phyloP scores from a whole-genome alignment of 2,888 invertebrate genomes.

The Euspilapteryx auroguttella region DNA sequence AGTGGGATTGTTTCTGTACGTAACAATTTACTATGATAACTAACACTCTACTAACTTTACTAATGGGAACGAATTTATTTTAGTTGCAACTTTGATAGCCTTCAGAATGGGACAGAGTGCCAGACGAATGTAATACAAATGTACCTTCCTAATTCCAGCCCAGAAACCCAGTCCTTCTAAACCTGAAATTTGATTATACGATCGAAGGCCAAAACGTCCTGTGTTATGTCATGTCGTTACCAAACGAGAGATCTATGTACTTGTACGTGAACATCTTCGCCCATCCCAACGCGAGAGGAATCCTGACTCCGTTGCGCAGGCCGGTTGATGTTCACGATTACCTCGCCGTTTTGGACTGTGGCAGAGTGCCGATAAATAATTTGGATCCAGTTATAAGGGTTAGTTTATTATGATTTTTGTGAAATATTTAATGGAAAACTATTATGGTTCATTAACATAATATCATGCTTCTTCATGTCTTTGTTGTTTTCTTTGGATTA shows the following conservation, averaged over 20 bases:
- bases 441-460: too few relatives aligned
- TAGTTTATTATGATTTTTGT: too few relatives aligned
- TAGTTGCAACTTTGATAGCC: too few relatives aligned
- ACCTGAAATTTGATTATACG: conserved; percentile 26
- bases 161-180: conserved; percentile 22
- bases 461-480: too few relatives aligned
- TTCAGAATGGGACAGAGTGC: too few relatives aligned
- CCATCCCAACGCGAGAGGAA: conserved; percentile 21
- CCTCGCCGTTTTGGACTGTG: conserved; percentile 36
- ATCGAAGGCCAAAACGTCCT: conserved; percentile 26
- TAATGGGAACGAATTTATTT: too few relatives aligned
- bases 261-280: conserved; percentile 28
- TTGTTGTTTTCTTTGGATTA: too few relatives aligned
- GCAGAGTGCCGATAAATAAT: conserved; percentile 47
- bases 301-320: conserved; percentile 31
- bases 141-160: too few relatives aligned
- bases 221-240: conserved; percentile 35
- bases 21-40: background rate
- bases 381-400: conserved; percentile 49
- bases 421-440: too few relatives aligned
- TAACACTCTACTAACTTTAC: background rate
- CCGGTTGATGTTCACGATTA: conserved; percentile 16
- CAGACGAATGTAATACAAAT: too few relatives aligned
- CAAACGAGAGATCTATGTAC: conserved; percentile 29
- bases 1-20: conserved; percentile 35